These are phyloP conservation scores for Tachysurus fulvidraco DNA, from an alignment of 2,113 vertebrate genomes.

Conservation along the genomic window DNA sequence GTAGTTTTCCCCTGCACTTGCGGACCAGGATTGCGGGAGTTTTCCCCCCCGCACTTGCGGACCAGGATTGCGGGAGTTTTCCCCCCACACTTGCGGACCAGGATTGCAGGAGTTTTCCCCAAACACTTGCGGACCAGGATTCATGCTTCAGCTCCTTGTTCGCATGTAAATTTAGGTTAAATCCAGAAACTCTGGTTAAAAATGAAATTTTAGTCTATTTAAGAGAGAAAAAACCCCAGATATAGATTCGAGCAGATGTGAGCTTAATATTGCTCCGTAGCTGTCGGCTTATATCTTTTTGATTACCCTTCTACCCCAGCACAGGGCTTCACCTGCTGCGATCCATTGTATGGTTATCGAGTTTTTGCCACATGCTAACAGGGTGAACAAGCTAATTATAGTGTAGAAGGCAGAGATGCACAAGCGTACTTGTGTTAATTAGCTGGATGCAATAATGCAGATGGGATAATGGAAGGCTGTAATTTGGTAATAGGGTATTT, in stretches of 20 bases:
- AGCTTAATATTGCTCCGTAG: neutral
- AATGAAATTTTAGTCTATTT: neutral
- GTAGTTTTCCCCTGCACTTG: too few species aligned
- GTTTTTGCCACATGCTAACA: slow-evolving; percentile 1
- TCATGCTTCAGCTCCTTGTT: neutral
- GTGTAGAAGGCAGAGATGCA: neutral
- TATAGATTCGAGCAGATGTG: neutral
- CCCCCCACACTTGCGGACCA: neutral
- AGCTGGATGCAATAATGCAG: slow-evolving; percentile 23
- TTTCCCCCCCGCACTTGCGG: too few species aligned
- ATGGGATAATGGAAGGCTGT: slow-evolving; percentile 31
- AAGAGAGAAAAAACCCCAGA: neutral
- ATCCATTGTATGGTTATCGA: neutral
- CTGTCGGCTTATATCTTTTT: neutral
- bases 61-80: neutral
- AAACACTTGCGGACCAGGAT: neutral
- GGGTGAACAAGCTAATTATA: slow-evolving; percentile 26
- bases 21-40: too few species aligned
- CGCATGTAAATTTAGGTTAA: neutral
- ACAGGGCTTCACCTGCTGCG: slow-evolving; percentile 12
- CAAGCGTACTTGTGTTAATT: slow-evolving; percentile 22
- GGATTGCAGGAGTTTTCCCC: neutral
- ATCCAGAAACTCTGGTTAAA: neutral
- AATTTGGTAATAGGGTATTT: neutral
- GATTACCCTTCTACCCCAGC: neutral